Evolutionary conservation across 1,140 invertebrate species (phyloP).

Genomic region (Lycorma delicatula): DNA sequence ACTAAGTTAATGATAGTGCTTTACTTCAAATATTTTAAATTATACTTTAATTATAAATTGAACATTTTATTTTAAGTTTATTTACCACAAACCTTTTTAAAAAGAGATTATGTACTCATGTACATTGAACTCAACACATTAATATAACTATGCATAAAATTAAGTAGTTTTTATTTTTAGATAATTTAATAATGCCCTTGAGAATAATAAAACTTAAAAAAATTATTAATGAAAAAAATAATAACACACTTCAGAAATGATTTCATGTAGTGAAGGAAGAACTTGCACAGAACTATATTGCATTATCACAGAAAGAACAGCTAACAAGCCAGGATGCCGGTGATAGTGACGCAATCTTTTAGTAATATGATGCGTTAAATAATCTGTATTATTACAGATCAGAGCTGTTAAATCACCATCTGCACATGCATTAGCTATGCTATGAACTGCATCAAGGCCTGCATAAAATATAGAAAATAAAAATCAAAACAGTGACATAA

Average conservation of each 20-base stretch:
- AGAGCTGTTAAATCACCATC: conserved; percentile 43
- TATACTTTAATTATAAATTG: too few species aligned
- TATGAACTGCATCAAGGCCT: conserved; percentile 44
- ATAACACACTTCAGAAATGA: conserved; percentile 56
- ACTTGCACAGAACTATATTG: conserved; percentile 50
- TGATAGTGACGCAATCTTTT: conserved; percentile 47
- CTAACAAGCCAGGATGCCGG: conserved; percentile 43
- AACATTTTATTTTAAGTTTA: too few species aligned
- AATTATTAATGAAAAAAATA: too few species aligned
- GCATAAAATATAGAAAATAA: conserved; percentile 37
- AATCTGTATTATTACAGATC: conserved; percentile 52
- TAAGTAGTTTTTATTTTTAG: too few species aligned
- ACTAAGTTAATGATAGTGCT: too few species aligned
- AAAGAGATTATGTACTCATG: too few species aligned
- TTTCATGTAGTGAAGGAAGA: conserved; percentile 49
- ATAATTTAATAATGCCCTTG: too few species aligned
- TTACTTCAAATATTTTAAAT: too few species aligned
- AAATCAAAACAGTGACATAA: neutral
- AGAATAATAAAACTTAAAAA: too few species aligned
- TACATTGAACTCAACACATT: too few species aligned
- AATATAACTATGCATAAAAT: too few species aligned
- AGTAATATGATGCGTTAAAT: conserved; percentile 54
- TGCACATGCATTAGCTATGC: conserved; percentile 43
- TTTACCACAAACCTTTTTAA: too few species aligned
- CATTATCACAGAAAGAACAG: conserved; percentile 53